phyloP scores from a whole-genome alignment of 2,113 vertebrate species.

The Chloebia gouldiae region DNA sequence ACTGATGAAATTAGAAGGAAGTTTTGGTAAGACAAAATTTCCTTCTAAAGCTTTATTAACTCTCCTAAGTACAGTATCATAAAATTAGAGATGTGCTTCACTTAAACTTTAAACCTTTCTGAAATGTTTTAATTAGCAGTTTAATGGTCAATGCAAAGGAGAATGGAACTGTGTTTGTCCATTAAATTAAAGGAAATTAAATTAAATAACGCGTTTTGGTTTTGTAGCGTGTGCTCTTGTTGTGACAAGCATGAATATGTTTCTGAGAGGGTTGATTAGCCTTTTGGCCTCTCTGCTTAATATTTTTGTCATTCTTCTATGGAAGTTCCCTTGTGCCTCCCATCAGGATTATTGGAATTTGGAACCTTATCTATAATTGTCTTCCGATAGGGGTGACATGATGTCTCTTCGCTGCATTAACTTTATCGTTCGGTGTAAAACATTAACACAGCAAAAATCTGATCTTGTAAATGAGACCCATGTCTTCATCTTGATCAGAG shows the following conservation, averaged over 20 bases:
- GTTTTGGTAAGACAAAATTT: neutral
- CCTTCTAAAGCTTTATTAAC: neutral
- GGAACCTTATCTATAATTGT: slow-evolving; percentile 54
- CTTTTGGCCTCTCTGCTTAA: slow-evolving; percentile 12
- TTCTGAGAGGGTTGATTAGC: slow-evolving; percentile 32
- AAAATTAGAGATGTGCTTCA: neutral
- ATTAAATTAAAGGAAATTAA: slow-evolving; percentile 38
- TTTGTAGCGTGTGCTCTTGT: neutral
- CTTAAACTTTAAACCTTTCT: slow-evolving; percentile 29
- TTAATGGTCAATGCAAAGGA: neutral
- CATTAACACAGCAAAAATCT: slow-evolving; percentile 68
- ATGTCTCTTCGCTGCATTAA: slow-evolving; percentile 60
- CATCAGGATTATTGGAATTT: slow-evolving; percentile 58
- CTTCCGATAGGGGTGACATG: slow-evolving; percentile 39
- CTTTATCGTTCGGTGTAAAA: slow-evolving; percentile 67
- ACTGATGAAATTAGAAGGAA: neutral
- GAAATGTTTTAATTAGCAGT: slow-evolving; percentile 28
- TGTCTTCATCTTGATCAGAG: slow-evolving; percentile 67
- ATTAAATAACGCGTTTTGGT: slow-evolving; percentile 29
- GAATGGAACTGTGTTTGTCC: neutral
- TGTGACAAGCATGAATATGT: neutral
- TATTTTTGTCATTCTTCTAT: slow-evolving; percentile 29
- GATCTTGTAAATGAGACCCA: slow-evolving; percentile 60
- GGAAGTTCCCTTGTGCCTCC: neutral
- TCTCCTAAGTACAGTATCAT: neutral